A percentile compares a stretch with the other conserved stretches of the same genome.
phyloP scores from a whole-genome alignment of 64 coral and sea anemone genomes.

The Montipora efflorescens region DNA sequence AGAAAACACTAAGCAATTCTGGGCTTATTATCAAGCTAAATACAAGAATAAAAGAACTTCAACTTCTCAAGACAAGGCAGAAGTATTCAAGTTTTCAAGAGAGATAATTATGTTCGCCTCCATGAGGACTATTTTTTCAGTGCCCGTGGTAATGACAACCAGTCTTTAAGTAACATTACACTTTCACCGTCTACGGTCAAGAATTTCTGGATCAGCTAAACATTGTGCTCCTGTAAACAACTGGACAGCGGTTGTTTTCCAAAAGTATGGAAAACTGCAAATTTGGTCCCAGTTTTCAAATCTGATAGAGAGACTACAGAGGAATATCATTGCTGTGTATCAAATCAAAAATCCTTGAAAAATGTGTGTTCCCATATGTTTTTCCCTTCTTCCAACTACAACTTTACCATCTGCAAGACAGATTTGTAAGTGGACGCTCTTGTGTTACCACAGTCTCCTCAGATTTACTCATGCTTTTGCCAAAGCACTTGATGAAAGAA shows the following conservation, averaged over 20 bases:
- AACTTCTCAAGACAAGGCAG: slow-evolving; percentile 17
- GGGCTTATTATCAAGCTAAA: slow-evolving; percentile 58
- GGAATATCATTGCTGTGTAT: not conserved
- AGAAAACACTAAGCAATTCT: slow-evolving; percentile 49
- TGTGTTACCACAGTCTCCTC: too few species aligned
- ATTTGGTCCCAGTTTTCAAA: slow-evolving; percentile 60
- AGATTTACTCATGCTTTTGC: too few species aligned
- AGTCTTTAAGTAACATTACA: slow-evolving; percentile 45
- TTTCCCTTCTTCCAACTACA: slow-evolving; percentile 34
- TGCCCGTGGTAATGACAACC: slow-evolving; percentile 55
- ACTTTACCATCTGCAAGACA: slow-evolving; percentile 32
- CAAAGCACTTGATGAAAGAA: slow-evolving; percentile 33
- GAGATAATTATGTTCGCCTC: slow-evolving; percentile 44
- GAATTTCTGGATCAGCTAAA: slow-evolving; percentile 42
- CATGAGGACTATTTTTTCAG: slow-evolving; percentile 53
- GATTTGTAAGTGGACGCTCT: slow-evolving; percentile 7
- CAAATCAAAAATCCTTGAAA: slow-evolving; percentile 41
- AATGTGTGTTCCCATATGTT: slow-evolving; percentile 22
- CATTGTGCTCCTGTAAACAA: slow-evolving; percentile 16
- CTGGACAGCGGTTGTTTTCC: slow-evolving; percentile 20
- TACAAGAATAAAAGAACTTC: slow-evolving; percentile 58
- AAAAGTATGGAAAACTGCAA: slow-evolving; percentile 61
- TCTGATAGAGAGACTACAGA: slow-evolving; percentile 43
- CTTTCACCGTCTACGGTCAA: slow-evolving; percentile 45
- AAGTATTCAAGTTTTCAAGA: slow-evolving; percentile 32